phyloP scores from a whole-genome alignment of 2,113 vertebrate species.

The Pao palembangensis region DNA sequence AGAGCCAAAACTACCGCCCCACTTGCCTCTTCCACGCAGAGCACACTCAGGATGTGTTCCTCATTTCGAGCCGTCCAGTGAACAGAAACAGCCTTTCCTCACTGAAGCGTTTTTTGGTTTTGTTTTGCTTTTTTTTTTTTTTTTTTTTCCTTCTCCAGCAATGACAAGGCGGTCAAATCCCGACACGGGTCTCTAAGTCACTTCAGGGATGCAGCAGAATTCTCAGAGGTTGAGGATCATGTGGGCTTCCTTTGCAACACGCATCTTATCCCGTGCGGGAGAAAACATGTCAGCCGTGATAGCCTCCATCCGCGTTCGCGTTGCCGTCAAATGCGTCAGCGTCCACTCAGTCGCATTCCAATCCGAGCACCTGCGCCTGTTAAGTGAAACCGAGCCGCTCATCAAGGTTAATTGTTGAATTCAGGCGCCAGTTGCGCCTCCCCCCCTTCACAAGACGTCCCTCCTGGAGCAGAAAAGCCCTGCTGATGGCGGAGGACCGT shows the following conservation, averaged over 20 bases:
- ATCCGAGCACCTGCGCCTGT: slow-evolving; percentile 54
- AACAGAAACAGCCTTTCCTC: slow-evolving; percentile 23
- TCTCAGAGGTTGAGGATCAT: slow-evolving; percentile 10
- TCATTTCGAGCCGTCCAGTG: slow-evolving; percentile 57
- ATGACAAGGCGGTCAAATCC: slow-evolving; percentile 67
- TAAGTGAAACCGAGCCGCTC: slow-evolving; percentile 62
- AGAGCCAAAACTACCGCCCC: slow-evolving; percentile 37
- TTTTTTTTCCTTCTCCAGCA: slow-evolving; percentile 22
- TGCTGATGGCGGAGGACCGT: slow-evolving; percentile 30
- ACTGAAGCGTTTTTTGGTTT: slow-evolving; percentile 4
- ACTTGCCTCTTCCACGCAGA: slow-evolving; percentile 49
- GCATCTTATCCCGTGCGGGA: slow-evolving; percentile 44
- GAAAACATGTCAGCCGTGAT: slow-evolving; percentile 13
- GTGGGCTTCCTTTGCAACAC: slow-evolving; percentile 34
- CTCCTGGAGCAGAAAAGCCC: slow-evolving; percentile 29
- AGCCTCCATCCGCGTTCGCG: slow-evolving; percentile 18
- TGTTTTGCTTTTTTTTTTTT: neutral
- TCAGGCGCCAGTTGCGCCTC: slow-evolving; percentile 43
- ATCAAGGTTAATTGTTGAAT: slow-evolving; percentile 70
- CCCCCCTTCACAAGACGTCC: slow-evolving; percentile 41
- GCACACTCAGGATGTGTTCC: slow-evolving; percentile 48
- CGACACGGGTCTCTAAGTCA: slow-evolving; percentile 41
- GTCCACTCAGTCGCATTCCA: slow-evolving; percentile 29
- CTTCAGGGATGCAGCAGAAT: slow-evolving; percentile 39
- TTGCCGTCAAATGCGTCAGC: slow-evolving; percentile 51